These are phyloP conservation scores for Noctua pronuba DNA, from an alignment of 2,888 invertebrate genomes.

Conservation along the genomic window DNA sequence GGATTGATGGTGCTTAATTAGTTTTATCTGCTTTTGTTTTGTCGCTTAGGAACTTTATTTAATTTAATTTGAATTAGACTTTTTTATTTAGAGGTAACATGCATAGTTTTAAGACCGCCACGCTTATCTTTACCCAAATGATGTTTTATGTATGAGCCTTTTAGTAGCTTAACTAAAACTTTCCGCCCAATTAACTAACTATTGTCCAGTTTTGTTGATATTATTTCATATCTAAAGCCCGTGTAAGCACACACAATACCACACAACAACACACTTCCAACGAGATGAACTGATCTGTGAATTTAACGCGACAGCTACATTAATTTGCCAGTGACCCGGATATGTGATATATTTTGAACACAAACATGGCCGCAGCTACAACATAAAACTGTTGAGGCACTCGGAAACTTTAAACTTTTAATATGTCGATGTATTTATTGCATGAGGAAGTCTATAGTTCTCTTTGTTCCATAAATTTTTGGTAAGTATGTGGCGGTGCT, in stretches of 20 bases:
- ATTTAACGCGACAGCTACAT: slow-evolving; percentile 51
- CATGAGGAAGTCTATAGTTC: slow-evolving; percentile 34
- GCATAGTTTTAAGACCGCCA: neutral
- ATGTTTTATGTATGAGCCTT: neutral
- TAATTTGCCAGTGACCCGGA: slow-evolving; percentile 60
- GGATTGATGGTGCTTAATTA: slow-evolving; percentile 35
- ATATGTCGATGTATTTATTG: slow-evolving; percentile 45
- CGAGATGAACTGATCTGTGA: slow-evolving; percentile 60
- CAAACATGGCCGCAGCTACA: slow-evolving; percentile 24
- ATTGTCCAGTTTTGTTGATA: neutral
- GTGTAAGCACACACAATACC: slow-evolving; percentile 19
- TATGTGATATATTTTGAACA: slow-evolving; percentile 58
- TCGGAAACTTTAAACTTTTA: slow-evolving; percentile 31
- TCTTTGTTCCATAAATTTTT: slow-evolving; percentile 17
- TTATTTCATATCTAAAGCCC: slow-evolving; percentile 17
- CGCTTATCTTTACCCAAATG: slow-evolving; percentile 3
- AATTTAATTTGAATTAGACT: neutral
- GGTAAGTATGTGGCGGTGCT: slow-evolving; percentile 53
- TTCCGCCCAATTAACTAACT: neutral
- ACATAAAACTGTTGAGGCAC: slow-evolving; percentile 23
- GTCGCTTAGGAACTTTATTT: neutral
- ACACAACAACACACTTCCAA: slow-evolving; percentile 41
- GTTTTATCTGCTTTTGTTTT: slow-evolving; percentile 29
- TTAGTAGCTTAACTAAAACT: neutral
- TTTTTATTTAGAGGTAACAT: neutral